A percentile compares a stretch with the other conserved stretches of the same genome.
phyloP scores from a whole-genome alignment of 2,888 invertebrate genomes.

The Prenolepis imparis region DNA sequence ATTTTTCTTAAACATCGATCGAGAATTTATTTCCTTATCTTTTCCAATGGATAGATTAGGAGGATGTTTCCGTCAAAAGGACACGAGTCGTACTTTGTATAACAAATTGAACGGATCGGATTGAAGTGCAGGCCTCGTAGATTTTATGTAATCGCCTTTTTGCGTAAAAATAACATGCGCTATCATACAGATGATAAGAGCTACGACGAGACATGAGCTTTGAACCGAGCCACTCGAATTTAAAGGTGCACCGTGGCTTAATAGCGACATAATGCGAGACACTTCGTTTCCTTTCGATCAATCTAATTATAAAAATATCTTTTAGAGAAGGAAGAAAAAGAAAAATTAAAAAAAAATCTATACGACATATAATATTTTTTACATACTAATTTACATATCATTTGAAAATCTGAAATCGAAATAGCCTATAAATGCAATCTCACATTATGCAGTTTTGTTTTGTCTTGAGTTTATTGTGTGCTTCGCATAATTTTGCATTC shows the following conservation, averaged over 20 bases:
- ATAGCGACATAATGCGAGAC: background rate
- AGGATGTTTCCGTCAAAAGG: background rate
- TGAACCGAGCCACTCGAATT: conserved; percentile 31
- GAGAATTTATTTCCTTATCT: background rate
- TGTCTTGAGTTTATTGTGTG: background rate
- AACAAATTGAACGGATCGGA: background rate
- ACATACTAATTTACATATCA: background rate
- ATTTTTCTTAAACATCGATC: background rate
- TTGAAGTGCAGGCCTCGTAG: conserved; percentile 13
- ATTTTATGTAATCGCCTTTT: conserved; percentile 18
- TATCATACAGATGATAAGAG: conserved; percentile 42
- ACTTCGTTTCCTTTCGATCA: background rate
- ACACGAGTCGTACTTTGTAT: background rate
- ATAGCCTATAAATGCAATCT: background rate
- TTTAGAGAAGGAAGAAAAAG: background rate
- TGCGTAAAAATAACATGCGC: conserved; percentile 39
- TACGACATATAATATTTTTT: background rate
- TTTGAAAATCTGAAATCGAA: background rate
- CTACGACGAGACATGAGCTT: conserved; percentile 41
- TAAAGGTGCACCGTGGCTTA: conserved; percentile 19
- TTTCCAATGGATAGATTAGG: background rate
- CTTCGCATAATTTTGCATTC: background rate
- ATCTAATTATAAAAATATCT: background rate
- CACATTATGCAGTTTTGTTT: background rate
- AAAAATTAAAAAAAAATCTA: background rate